Evolutionary conservation across 1,140 invertebrate species (phyloP).

Genomic region (Diorhabda sublineata): DNA sequence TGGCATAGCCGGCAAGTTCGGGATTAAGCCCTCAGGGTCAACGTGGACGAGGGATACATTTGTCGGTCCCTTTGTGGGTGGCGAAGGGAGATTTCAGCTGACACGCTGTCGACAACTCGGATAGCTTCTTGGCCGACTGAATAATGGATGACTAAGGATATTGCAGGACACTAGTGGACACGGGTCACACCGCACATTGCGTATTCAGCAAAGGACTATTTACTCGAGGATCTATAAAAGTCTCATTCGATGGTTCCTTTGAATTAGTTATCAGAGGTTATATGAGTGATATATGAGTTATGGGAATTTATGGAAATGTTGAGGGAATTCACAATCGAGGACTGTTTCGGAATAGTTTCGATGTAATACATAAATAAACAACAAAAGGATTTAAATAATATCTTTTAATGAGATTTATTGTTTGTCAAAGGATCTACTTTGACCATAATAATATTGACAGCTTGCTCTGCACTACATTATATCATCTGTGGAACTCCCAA

Average conservation of each 20-base stretch:
- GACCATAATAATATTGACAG: no score
- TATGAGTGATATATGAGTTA: background rate
- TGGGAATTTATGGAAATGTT: background rate
- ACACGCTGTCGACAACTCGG: slow-evolving; percentile 23
- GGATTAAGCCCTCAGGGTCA: slow-evolving; percentile 26
- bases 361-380: no score
- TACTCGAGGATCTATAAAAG: slow-evolving; percentile 8
- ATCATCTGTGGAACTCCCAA: no score
- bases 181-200: slow-evolving; percentile 16
- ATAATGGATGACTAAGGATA: slow-evolving; percentile 21
- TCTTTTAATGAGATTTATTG: no score
- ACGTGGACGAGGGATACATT: slow-evolving; percentile 25
- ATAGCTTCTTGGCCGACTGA: slow-evolving; percentile 23
- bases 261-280: background rate
- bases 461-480: no score
- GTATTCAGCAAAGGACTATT: slow-evolving; percentile 18
- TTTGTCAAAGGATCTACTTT: no score
- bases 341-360: no score
- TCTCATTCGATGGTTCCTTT: background rate
- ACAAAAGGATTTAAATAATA: no score
- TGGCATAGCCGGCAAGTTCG: slow-evolving; percentile 19
- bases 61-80: slow-evolving; percentile 16
- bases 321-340: background rate
- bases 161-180: slow-evolving; percentile 19
- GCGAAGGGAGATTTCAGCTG: slow-evolving; percentile 11